Base-by-base conservation (phyloP, 2,797 vertebrate genomes). In the Sciaenops ocellatus region DNA sequence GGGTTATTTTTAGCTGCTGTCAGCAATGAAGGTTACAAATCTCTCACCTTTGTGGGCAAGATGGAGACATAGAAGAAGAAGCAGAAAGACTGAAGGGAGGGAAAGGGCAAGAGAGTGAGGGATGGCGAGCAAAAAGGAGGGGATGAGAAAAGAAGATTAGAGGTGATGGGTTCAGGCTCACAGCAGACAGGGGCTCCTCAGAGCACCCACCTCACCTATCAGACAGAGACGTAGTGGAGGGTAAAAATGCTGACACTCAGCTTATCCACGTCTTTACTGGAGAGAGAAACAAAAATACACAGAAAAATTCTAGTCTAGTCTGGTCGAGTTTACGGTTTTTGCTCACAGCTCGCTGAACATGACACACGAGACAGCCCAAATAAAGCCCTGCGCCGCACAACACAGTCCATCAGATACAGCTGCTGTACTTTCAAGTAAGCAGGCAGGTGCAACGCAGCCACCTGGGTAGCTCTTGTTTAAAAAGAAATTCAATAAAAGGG, bases 1-100 rank as follows among this genome's bases (percentile, higher is more conserved):
- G 61, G 57, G 65, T 79, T 90, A 85, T 93, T 91, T 90, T 88
- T 87, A 90, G 87, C 87, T 72, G 67, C 70, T 73, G 84, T 86
- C 90, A 86, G 74, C 69, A 61, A 87, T 63, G 78, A 90, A 92
- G 90, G 88, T 87, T 85, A 85, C 69, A 87, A 78, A 89, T 89
- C 77, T 69, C 51, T 89, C 83, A 89, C 87, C 87, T 90, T 86
- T 82, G 64, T 81, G 57, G 64, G 67, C 72, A 42, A 66, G 73
- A 75, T 59, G 26, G 71, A 71, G 71, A 73, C 5, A 47, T 11
- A 38, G 48, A 71, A 38, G 61, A 84, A 80, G 82, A 64, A 13
- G 63, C 26, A 55, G 60, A 3, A 12, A 59, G 73, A 87, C 6
- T 78, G 68, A 79, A 41, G 69, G 60, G 65, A 61, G 48, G 42